Conservation (phyloP, 1,140 invertebrate species). For the Drosophila parabipectinata region DNA sequence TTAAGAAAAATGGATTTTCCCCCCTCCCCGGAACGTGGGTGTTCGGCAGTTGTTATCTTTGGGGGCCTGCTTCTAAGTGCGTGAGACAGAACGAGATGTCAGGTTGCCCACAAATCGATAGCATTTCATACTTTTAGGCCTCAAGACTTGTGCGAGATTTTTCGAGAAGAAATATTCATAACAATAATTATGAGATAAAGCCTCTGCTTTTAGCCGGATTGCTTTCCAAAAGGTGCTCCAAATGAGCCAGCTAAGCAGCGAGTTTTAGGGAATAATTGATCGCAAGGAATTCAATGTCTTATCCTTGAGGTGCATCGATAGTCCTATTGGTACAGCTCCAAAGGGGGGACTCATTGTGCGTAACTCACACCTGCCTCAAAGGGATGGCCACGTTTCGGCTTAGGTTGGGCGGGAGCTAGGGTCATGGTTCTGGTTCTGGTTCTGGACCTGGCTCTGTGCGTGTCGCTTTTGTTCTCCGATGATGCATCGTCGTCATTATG, state of each 20-base stretch:
- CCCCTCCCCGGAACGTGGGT: slow-evolving; percentile 4
- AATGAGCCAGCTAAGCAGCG: background rate
- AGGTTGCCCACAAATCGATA: slow-evolving; percentile 63
- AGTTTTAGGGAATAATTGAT: background rate
- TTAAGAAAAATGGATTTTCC: slow-evolving; percentile 74
- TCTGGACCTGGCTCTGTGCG: slow-evolving; percentile 71
- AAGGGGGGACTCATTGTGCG: slow-evolving; percentile 30
- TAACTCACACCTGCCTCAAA: slow-evolving; percentile 43
- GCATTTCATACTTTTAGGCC: slow-evolving; percentile 65
- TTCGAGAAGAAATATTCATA: slow-evolving; percentile 30
- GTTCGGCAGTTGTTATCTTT: background rate
- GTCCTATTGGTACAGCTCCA: slow-evolving; percentile 25
- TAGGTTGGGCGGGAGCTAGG: slow-evolving; percentile 17
- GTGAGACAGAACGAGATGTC: slow-evolving; percentile 59
- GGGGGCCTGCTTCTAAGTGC: background rate
- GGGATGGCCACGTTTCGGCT: slow-evolving; percentile 12
- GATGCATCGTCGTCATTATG: slow-evolving; percentile 81
- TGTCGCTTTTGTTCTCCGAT: slow-evolving; percentile 78
- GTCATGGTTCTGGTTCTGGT: slow-evolving; percentile 25
- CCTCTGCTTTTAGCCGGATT: slow-evolving; percentile 8
- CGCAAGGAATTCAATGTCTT: background rate
- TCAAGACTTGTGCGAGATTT: slow-evolving; percentile 47
- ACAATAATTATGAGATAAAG: slow-evolving; percentile 67
- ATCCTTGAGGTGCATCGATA: slow-evolving; percentile 41
- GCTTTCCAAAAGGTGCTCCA: slow-evolving; percentile 16